Evolutionary conservation across 92 coral and sea anemone species (phyloP).

Genomic region (Virgularia gustaviana): DNA sequence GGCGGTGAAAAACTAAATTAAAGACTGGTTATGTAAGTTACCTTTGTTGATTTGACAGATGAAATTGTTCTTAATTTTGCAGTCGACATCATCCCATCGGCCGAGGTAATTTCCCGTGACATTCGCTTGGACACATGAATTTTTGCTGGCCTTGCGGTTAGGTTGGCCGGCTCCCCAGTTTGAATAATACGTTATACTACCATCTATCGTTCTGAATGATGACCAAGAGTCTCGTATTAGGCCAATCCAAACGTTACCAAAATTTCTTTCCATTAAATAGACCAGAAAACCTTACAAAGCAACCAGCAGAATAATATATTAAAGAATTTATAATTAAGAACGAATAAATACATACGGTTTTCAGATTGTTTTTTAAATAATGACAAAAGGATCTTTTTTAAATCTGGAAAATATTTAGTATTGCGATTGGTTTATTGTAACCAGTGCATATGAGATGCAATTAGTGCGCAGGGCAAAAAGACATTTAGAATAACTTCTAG

Average conservation of each 20-base stretch:
- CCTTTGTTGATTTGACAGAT: constrained; percentile 79
- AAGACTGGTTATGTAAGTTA: no score
- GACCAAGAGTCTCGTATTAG: constrained; percentile 52
- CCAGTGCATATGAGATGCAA: no score
- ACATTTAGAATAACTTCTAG: no score
- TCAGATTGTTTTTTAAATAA: no score
- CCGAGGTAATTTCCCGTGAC: constrained; percentile 55
- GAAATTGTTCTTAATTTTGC: constrained; percentile 56
- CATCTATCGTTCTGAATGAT: constrained; percentile 68
- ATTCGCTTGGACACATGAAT: constrained; percentile 66
- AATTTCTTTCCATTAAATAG: constrained; percentile 61
- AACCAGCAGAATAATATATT: no score
- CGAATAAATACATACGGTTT: no score
- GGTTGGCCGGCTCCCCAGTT: constrained; percentile 80
- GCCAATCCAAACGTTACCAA: constrained; percentile 92
- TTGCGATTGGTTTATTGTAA: no score
- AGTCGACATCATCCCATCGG: constrained; percentile 74
- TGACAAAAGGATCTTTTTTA: no score
- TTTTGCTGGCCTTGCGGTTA: constrained; percentile 33
- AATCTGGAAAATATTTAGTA: no score
- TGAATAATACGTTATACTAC: constrained; percentile 57
- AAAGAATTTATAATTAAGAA: no score
- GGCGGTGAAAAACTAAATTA: no score
- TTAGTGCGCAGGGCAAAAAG: no score
- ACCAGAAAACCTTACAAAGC: constrained; percentile 13